Percentiles rank a stretch among this genome's conserved stretches.
These are phyloP conservation scores for Lordiphosa fenestrarum DNA, from an alignment of 2,888 invertebrate species.

Conservation along the genomic window DNA sequence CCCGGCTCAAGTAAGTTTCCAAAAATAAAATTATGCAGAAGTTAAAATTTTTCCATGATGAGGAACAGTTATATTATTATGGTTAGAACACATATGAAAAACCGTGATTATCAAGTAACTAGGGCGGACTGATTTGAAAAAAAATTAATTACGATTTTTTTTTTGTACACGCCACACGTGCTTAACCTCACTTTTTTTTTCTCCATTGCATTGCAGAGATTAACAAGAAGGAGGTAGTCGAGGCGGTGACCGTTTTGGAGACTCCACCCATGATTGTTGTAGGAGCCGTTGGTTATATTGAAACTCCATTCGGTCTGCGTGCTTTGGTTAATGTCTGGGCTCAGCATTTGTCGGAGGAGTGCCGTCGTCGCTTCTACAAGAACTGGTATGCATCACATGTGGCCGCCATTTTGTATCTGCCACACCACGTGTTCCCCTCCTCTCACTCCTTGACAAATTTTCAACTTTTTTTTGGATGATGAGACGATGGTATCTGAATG, in stretches of 20 bases:
- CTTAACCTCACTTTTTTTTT: slow-evolving; percentile 4
- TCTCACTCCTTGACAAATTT: slow-evolving; percentile 5
- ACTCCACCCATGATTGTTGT: slow-evolving; percentile 99
- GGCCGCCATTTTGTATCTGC: slow-evolving; percentile 52
- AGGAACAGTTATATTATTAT: slow-evolving; percentile 76
- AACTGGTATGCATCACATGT: slow-evolving; percentile 90
- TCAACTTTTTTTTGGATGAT: slow-evolving; percentile 66
- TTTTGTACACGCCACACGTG: not conserved
- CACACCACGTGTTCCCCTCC: slow-evolving; percentile 47
- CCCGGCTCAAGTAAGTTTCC: slow-evolving; percentile 96
- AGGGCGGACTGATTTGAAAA: slow-evolving; percentile 81
- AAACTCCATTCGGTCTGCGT: slow-evolving; percentile 98
- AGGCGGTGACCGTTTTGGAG: slow-evolving; percentile 98
- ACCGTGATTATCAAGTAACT: slow-evolving; percentile 79
- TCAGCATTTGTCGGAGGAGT: slow-evolving; percentile 99
- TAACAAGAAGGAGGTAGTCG: slow-evolving; percentile 99
- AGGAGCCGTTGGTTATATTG: slow-evolving; percentile 98
- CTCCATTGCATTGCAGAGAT: slow-evolving; percentile 86
- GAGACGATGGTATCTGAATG: slow-evolving; percentile 80
- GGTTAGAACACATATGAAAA: slow-evolving; percentile 79
- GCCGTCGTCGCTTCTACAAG: slow-evolving; percentile 99
- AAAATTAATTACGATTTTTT: not conserved
- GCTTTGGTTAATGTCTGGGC: slow-evolving; percentile 98
- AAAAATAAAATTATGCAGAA: too few relatives aligned
- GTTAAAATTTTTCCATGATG: slow-evolving; percentile 66